Evolutionary conservation across 1,140 invertebrate genomes (phyloP).

Genomic region (Bombus affinis): DNA sequence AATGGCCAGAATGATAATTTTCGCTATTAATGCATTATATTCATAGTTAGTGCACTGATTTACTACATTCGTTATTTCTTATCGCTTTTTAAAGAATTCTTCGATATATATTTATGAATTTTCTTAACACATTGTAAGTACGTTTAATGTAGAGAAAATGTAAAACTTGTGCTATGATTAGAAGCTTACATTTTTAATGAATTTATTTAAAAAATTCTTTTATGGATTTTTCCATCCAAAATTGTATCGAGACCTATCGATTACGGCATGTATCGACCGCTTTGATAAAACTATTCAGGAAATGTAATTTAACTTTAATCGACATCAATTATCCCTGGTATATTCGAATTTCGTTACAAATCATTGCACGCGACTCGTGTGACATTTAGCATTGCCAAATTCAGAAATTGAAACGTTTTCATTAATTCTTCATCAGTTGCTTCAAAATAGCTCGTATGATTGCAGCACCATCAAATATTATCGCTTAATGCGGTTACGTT

Average conservation of each 20-base stretch:
- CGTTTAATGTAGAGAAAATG: background rate
- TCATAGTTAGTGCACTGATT: background rate
- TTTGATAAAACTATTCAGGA: slow-evolving; percentile 8
- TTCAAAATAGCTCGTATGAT: slow-evolving; percentile 11
- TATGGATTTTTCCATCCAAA: background rate
- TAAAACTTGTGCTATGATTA: background rate
- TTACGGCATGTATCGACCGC: background rate
- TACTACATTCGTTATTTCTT: background rate
- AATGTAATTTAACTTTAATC: slow-evolving; percentile 29
- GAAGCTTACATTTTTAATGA: background rate
- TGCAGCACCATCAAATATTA: slow-evolving; percentile 19
- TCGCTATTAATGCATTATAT: slow-evolving; percentile 17
- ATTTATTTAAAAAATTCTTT: background rate
- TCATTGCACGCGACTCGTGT: background rate
- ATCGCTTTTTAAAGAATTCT: background rate
- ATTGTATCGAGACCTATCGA: background rate
- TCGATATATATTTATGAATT: too few species aligned
- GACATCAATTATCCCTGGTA: slow-evolving; percentile 6
- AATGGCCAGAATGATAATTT: slow-evolving; percentile 55
- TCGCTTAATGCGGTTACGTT: slow-evolving; percentile 23
- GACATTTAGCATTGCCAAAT: background rate
- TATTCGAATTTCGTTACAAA: background rate
- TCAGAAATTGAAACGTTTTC: background rate
- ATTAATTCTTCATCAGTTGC: background rate
- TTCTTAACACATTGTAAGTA: background rate